Conservation (phyloP, 2,113 vertebrate species). For the Hepsetus odoe region DNA sequence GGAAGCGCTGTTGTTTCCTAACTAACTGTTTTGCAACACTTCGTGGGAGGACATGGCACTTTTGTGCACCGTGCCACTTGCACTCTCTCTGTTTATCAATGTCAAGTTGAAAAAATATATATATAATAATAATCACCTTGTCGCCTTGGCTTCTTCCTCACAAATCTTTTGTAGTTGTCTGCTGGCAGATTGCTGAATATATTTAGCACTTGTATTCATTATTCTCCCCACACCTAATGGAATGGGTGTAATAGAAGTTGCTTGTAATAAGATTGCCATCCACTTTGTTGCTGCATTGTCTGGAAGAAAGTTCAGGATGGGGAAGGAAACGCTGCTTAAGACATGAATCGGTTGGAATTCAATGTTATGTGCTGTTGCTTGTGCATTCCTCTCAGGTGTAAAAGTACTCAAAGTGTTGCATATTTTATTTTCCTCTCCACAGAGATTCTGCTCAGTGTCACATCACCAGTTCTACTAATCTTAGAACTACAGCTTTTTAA, state of each 20-base stretch:
- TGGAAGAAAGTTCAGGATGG: constrained; percentile 24
- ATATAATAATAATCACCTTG: constrained; percentile 31
- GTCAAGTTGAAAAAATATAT: constrained; percentile 38
- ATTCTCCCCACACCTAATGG: constrained; percentile 29
- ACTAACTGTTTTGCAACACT: constrained; percentile 46
- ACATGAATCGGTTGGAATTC: constrained; percentile 21
- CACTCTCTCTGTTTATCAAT: constrained; percentile 43
- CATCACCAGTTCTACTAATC: not conserved
- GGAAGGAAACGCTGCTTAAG: constrained; percentile 33
- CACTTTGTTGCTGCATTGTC: constrained; percentile 31
- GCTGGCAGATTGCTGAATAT: constrained; percentile 42
- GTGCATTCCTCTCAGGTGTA: not conserved
- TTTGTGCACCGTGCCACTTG: constrained; percentile 39
- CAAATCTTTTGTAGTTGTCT: constrained; percentile 43
- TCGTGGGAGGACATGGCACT: constrained; percentile 54
- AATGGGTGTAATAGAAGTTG: constrained; percentile 35
- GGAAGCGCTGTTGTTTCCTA: constrained; percentile 45
- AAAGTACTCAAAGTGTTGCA: not conserved
- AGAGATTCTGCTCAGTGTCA: not conserved
- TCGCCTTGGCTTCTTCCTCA: constrained; percentile 24
- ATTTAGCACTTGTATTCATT: constrained; percentile 48
- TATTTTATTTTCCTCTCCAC: not conserved
- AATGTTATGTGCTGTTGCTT: not conserved
- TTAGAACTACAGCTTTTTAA: no score
- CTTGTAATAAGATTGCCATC: constrained; percentile 29